These are phyloP conservation scores for Oreochromis aureus DNA, from an alignment of 2,113 vertebrate species.

Conservation along the genomic window DNA sequence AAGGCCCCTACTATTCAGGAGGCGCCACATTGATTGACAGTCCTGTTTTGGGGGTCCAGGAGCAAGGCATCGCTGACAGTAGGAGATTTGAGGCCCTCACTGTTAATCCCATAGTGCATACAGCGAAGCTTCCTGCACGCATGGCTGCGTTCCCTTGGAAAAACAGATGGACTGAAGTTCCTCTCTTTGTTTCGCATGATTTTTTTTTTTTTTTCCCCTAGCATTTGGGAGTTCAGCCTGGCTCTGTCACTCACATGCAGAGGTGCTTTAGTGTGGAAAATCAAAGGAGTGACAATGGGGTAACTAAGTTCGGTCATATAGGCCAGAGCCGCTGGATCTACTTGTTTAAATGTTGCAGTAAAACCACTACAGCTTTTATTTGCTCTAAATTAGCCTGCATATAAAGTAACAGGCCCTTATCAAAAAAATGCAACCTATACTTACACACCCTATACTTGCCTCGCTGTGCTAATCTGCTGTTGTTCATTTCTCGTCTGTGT, in stretches of 20 bases:
- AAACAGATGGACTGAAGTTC: conserved; percentile 69
- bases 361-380: background rate
- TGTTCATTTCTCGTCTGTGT: conserved; percentile 9
- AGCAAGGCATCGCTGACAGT: conserved; percentile 30
- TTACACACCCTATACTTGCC: conserved; percentile 10
- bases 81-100: conserved; percentile 49
- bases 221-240: background rate
- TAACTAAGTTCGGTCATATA: background rate
- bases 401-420: background rate
- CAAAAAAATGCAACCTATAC: background rate
- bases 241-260: background rate
- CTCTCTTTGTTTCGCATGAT: conserved; percentile 58
- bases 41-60: conserved; percentile 1
- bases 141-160: conserved; percentile 53
- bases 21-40: conserved; percentile 35
- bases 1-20: background rate
- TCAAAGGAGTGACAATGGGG: background rate
- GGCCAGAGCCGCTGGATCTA: background rate
- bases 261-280: background rate
- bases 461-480: background rate
- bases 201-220: background rate
- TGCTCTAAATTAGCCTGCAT: background rate
- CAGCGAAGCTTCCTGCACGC: conserved; percentile 39
- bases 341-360: background rate
- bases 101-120: conserved; percentile 55